A percentile compares a stretch with the other conserved stretches of the same genome.
Conservation (phyloP, 1,140 invertebrate genomes). For the Pomacea maculata region DNA sequence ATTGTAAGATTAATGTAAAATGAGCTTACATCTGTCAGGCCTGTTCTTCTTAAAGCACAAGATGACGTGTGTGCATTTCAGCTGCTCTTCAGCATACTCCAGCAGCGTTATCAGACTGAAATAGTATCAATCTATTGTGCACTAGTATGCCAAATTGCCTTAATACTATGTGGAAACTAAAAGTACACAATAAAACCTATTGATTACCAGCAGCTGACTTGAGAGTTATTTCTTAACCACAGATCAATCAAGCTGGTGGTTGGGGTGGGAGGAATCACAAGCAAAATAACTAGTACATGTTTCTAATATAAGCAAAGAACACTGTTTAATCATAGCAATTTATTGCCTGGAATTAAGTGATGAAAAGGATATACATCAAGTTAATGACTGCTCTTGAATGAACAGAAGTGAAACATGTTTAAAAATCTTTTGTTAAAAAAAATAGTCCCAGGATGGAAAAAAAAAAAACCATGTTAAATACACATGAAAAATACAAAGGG, state of each 20-base stretch:
- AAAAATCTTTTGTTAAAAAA: constrained; percentile 10
- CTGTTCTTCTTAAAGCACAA: constrained; percentile 86
- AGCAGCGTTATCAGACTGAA: constrained; percentile 84
- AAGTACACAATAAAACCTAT: too few species aligned
- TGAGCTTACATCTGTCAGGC: constrained; percentile 75
- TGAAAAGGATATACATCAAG: too few species aligned
- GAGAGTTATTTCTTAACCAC: too few species aligned
- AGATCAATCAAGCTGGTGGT: too few species aligned
- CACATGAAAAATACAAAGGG: not conserved
- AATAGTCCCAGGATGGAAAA: not conserved
- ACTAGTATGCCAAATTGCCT: not conserved
- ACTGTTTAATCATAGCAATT: too few species aligned
- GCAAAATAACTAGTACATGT: too few species aligned
- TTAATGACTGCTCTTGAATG: too few species aligned
- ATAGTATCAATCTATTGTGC: not conserved
- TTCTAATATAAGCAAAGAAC: too few species aligned
- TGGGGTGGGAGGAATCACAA: too few species aligned
- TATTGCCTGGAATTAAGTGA: too few species aligned
- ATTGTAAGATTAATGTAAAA: not conserved
- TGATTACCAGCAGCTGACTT: too few species aligned
- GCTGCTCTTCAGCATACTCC: constrained; percentile 94
- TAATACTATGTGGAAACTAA: too few species aligned
- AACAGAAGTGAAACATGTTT: constrained; percentile 18
- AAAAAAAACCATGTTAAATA: not conserved
- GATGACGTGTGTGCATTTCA: constrained; percentile 83